phyloP scores from a whole-genome alignment of 2,888 invertebrate species.

The Marasmarcha lunaedactyla region DNA sequence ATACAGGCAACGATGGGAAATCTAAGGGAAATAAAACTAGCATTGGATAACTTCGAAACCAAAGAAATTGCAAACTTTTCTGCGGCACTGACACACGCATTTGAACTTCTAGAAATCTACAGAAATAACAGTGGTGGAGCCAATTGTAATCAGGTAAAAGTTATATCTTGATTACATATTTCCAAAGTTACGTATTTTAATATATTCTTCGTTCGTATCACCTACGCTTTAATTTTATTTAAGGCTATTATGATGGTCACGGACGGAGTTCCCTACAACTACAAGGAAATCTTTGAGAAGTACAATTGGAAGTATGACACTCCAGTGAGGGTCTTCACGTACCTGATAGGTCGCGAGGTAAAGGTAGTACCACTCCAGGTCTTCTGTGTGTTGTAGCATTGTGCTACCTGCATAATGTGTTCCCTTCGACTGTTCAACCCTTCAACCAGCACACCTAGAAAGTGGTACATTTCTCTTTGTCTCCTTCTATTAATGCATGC shows the following conservation, averaged over 20 bases:
- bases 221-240: too few relatives aligned
- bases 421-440: slow-evolving; percentile 38
- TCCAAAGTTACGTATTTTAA: not conserved
- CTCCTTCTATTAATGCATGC: slow-evolving; percentile 14
- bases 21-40: slow-evolving; percentile 83
- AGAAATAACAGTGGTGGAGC: slow-evolving; percentile 75
- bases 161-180: too few relatives aligned
- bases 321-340: slow-evolving; percentile 96
- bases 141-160: slow-evolving; percentile 62
- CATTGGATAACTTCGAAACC: slow-evolving; percentile 82
- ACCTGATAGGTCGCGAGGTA: slow-evolving; percentile 93
- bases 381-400: slow-evolving; percentile 69
- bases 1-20: slow-evolving; percentile 87
- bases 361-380: slow-evolving; percentile 72
- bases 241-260: slow-evolving; percentile 98
- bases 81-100: slow-evolving; percentile 88
- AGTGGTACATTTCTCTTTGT: slow-evolving; percentile 52
- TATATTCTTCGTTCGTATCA: too few relatives aligned
- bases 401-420: slow-evolving; percentile 67
- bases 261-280: slow-evolving; percentile 97
- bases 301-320: slow-evolving; percentile 88
- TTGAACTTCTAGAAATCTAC: slow-evolving; percentile 82
- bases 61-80: slow-evolving; percentile 95
- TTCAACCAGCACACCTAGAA: slow-evolving; percentile 58
- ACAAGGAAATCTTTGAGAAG: slow-evolving; percentile 89